A percentile compares a stretch with the other conserved stretches of the same genome.
Evolutionary conservation across 2,113 vertebrate genomes (phyloP).

Genomic region (Thamnaconus septentrionalis): DNA sequence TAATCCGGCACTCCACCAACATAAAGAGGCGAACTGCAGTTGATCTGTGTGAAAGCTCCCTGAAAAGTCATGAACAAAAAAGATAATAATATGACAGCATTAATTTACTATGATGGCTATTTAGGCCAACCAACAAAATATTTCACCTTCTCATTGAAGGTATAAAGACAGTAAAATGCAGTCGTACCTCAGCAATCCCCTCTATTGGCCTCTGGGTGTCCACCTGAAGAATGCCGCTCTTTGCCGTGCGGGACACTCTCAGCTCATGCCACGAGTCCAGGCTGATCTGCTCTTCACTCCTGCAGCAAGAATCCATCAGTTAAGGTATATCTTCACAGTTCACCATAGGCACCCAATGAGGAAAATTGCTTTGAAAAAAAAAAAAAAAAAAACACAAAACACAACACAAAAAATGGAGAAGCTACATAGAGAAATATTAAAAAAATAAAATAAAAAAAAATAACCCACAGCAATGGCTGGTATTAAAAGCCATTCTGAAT

Average conservation of each 20-base stretch:
- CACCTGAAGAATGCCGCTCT: slow-evolving; percentile 91
- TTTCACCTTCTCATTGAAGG: too few relatives aligned
- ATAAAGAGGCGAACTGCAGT: slow-evolving; percentile 90
- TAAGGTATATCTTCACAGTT: too few relatives aligned
- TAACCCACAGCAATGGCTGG: too few relatives aligned
- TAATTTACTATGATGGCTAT: background rate
- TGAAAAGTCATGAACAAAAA: slow-evolving; percentile 48
- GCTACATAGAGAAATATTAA: background rate
- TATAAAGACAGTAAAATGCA: background rate
- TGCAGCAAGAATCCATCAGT: slow-evolving; percentile 40
- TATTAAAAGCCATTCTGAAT: too few relatives aligned
- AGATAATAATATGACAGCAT: background rate
- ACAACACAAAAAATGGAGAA: background rate
- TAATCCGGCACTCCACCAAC: slow-evolving; percentile 90
- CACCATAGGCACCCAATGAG: too few relatives aligned
- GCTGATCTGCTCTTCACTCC: slow-evolving; percentile 84
- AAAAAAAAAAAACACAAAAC: background rate
- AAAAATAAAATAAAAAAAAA: too few relatives aligned
- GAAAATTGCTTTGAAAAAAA: too few relatives aligned
- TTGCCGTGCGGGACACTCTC: slow-evolving; percentile 88
- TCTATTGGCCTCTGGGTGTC: slow-evolving; percentile 86
- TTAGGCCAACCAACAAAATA: too few relatives aligned
- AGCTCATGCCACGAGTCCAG: slow-evolving; percentile 89
- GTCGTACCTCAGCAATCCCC: slow-evolving; percentile 86
- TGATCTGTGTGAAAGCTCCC: slow-evolving; percentile 98